Percentiles rank a stretch among this genome's conserved stretches.
Evolutionary conservation across 2,113 vertebrate genomes (phyloP).

Genomic region (Dasypus novemcinctus): DNA sequence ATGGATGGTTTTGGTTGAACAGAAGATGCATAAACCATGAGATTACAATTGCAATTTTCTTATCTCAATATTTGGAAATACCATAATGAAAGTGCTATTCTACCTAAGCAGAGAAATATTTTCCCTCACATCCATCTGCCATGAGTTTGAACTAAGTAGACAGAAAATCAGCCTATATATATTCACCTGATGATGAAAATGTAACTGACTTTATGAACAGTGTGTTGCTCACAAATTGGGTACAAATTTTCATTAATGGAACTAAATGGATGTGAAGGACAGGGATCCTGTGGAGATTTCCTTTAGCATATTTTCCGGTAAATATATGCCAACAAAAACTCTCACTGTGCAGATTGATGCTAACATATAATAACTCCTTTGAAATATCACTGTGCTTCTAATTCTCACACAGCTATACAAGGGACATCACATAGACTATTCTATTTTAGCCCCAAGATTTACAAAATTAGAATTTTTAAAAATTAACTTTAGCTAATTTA

Average conservation of each 20-base stretch:
- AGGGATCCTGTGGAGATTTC: not conserved
- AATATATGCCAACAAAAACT: not conserved
- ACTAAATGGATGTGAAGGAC: not conserved
- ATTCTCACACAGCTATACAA: not conserved
- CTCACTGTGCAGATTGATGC: not conserved
- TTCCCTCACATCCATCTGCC: not conserved
- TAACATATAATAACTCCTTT: not conserved
- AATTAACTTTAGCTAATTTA: not conserved
- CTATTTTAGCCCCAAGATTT: not conserved
- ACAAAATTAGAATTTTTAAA: not conserved
- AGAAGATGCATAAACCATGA: slow-evolving; percentile 2
- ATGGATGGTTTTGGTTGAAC: not conserved
- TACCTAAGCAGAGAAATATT: not conserved
- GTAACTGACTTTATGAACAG: slow-evolving; percentile 25
- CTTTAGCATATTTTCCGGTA: not conserved
- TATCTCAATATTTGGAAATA: slow-evolving; percentile 16
- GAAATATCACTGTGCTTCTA: not conserved
- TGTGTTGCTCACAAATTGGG: not conserved
- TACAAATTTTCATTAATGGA: slow-evolving; percentile 10
- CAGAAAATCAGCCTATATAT: slow-evolving; percentile 7
- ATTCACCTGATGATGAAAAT: not conserved
- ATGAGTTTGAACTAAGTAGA: not conserved
- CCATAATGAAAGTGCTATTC: not conserved
- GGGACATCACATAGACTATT: not conserved
- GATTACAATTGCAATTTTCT: not conserved